Evolutionary conservation across 1,140 invertebrate species (phyloP).

Genomic region (Caerostris extrusa): DNA sequence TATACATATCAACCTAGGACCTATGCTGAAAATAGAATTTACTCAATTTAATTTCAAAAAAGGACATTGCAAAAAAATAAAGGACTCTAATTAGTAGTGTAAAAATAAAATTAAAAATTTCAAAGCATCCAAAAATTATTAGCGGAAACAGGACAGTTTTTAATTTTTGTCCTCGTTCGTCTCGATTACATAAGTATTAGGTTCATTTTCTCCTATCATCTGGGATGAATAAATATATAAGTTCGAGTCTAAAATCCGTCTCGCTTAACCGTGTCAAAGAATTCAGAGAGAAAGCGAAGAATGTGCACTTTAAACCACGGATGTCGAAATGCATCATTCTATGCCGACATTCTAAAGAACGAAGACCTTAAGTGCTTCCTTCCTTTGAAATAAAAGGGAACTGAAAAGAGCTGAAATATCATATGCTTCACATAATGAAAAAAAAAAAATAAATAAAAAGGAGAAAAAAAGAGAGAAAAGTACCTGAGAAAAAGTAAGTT

Average conservation of each 20-base stretch:
- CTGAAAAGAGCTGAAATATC: constrained; percentile 59
- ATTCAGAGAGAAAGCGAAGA: neutral
- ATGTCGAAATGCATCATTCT: neutral
- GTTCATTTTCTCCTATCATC: too few relatives aligned
- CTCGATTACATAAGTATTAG: too few relatives aligned
- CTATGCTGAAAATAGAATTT: too few relatives aligned
- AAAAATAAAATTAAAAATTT: too few relatives aligned
- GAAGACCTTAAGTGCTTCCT: constrained; percentile 22
- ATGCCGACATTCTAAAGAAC: constrained; percentile 2
- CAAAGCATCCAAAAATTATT: too few relatives aligned
- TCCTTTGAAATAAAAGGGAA: constrained; percentile 22
- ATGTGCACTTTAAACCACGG: neutral
- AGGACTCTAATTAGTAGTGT: too few relatives aligned
- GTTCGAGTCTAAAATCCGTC: neutral
- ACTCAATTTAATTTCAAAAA: too few relatives aligned
- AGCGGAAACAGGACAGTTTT: too few relatives aligned
- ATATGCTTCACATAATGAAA: constrained; percentile 17
- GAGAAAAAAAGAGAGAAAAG: neutral
- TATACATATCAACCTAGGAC: too few relatives aligned
- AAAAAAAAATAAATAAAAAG: neutral
- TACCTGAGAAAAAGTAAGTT: constrained; percentile 14
- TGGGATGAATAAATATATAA: neutral
- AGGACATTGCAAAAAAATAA: too few relatives aligned
- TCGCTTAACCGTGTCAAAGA: neutral
- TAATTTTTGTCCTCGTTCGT: too few relatives aligned